phyloP scores from a whole-genome alignment of 2,113 vertebrate genomes.

The Spheniscus mendiculus region DNA sequence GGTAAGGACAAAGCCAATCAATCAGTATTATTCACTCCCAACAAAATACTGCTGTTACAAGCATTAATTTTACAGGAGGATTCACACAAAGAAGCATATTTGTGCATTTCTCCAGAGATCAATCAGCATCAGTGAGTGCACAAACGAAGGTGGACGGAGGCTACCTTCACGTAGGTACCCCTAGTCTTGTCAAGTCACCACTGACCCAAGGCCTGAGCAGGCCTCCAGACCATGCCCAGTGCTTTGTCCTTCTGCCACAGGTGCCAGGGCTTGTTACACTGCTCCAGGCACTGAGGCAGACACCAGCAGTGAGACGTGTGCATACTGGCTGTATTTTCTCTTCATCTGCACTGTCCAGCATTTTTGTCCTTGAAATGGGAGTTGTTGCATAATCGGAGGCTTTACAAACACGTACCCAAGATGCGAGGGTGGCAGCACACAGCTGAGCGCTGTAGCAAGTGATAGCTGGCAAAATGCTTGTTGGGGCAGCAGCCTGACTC shows the following conservation, averaged over 20 bases:
- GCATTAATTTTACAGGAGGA: background rate
- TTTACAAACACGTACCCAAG: background rate
- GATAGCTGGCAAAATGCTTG: background rate
- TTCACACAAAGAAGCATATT: background rate
- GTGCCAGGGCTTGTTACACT: background rate
- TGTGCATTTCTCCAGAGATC: background rate
- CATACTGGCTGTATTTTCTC: background rate
- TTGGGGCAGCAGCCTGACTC: background rate
- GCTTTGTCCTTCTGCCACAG: background rate
- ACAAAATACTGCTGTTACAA: background rate
- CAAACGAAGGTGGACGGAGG: background rate
- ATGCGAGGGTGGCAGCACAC: background rate
- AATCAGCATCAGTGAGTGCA: background rate
- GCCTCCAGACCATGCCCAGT: background rate
- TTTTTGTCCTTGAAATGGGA: background rate
- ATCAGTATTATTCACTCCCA: background rate
- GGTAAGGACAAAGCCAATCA: background rate
- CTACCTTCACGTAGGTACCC: background rate
- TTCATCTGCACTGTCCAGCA: background rate
- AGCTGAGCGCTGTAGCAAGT: fast-evolving
- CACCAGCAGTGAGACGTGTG: background rate
- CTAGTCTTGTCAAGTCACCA: background rate
- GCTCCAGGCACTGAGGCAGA: fast-evolving
- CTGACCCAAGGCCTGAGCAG: background rate
- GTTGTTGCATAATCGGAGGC: background rate